Evolutionary conservation across 1,140 invertebrate species (phyloP).

Genomic region (Streblospio benedicti): DNA sequence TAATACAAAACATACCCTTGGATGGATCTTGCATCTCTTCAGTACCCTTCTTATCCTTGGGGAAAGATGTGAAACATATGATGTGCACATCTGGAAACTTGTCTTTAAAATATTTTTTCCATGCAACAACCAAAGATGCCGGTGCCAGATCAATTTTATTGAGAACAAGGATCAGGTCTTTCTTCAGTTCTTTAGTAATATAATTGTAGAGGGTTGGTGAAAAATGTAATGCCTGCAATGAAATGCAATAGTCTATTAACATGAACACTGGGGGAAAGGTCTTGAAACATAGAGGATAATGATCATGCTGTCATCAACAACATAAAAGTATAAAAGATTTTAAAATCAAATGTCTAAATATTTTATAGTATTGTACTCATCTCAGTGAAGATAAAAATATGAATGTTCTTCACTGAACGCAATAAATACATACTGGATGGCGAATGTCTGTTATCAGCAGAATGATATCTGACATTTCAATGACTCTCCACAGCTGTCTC

Average conservation of each 20-base stretch:
- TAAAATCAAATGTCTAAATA: no score
- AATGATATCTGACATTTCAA: constrained; percentile 82
- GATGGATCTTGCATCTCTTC: no score
- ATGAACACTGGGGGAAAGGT: no score
- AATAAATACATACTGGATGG: constrained; percentile 58
- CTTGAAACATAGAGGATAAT: no score
- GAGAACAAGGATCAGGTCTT: constrained; percentile 75
- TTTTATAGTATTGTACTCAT: no score
- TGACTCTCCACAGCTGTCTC: constrained; percentile 82
- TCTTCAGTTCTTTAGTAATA: constrained; percentile 62
- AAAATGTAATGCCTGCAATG: constrained; percentile 58
- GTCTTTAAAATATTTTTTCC: constrained; percentile 69
- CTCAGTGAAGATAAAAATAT: no score
- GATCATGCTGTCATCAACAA: no score
- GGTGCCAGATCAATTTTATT: constrained; percentile 86
- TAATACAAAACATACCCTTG: no score
- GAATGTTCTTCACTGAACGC: no score
- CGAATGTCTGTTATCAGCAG: constrained; percentile 76
- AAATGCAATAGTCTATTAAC: background rate
- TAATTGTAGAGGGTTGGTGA: constrained; percentile 79
- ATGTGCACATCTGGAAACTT: constrained; percentile 68
- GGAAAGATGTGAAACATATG: constrained; percentile 74
- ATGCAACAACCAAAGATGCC: constrained; percentile 70
- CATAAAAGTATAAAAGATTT: no score
- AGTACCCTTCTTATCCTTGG: constrained; percentile 42